Base-by-base conservation (phyloP, 2,797 vertebrate genomes). In the Paguma larvata region DNA sequence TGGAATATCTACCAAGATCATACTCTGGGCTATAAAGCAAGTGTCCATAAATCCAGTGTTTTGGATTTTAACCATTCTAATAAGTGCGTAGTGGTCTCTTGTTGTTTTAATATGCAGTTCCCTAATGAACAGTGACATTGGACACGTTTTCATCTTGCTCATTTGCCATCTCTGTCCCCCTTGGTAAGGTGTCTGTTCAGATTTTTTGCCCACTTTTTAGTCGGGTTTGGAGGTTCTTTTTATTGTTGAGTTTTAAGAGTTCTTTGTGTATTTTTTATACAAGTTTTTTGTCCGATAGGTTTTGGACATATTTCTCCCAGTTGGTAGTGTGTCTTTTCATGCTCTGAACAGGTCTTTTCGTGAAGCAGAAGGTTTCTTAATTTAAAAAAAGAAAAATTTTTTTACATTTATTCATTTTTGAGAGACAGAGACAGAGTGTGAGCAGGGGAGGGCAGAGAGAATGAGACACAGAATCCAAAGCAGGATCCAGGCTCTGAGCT, bases 241-340 rank as follows among this genome's bases (percentile, higher is more conserved):
- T 70, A 13, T 86, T 85, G 30, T 44, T 77, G 62, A 63, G 16
- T 90, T 91, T 87, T 86, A 78, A 86, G 75, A 85, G 48, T 90
- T 77, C 38, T 97, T 91, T 90, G 14, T 72, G 18, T 82, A 73
- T 94, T 80, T 87, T 94, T 53, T 34, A 59, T 88, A 27, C 18
- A 87, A 19, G 18, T 32, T 18, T 38, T 94, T 91, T 63, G 48
- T 91, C 34, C 38, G 51, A 56, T 41, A 51, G 56, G 14, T 38
- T 78, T 56, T 48, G 34, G 44, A 41, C 15, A 62, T 93, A 62
- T 62, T 80, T 89, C 48, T 82, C 48, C 13, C n/a, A 53, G 21
- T 85, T 41, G 75, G n/a, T 65, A 38, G 15, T 65, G 63, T 77
- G 30, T 53, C 41, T 89, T 93, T 92, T 83, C 19, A 59, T 82